These are phyloP conservation scores for Caenorhabditis brenneri DNA, from an alignment of 1,140 invertebrate species.

Conservation along the genomic window DNA sequence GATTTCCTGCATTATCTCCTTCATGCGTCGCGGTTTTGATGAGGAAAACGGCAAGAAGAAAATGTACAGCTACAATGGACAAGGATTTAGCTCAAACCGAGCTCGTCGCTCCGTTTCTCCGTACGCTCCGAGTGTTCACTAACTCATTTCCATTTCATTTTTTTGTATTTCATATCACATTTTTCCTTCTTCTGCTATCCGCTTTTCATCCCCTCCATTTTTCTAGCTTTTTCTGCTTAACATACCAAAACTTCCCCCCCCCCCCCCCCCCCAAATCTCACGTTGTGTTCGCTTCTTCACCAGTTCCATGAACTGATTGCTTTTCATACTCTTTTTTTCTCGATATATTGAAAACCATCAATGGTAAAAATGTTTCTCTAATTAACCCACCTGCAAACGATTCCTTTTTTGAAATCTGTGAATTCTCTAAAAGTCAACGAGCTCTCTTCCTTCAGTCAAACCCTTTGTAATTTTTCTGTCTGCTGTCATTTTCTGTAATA, in stretches of 20 bases:
- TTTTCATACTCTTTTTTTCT: background rate
- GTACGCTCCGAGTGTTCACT: conserved; percentile 4
- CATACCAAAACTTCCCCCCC: conserved; percentile 26
- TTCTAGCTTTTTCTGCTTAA: background rate
- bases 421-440: conserved; percentile 9
- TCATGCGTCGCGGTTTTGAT: conserved; percentile 55
- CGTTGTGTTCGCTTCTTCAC: conserved; percentile 2
- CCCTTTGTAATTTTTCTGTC: background rate
- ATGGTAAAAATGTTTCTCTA: background rate
- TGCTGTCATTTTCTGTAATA: background rate
- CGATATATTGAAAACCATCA: background rate
- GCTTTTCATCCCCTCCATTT: background rate
- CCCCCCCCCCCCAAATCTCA: background rate
- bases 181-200: background rate
- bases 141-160: background rate
- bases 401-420: conserved; percentile 20
- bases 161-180: conserved; percentile 2
- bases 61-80: conserved; percentile 12
- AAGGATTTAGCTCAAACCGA: conserved; percentile 9
- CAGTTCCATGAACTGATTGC: conserved; percentile 8
- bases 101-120: conserved; percentile 16
- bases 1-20: conserved; percentile 48
- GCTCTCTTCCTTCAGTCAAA: background rate
- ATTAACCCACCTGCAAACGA: background rate
- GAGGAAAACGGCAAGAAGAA: conserved; percentile 48